phyloP scores from a whole-genome alignment of 2,113 vertebrate genomes.

The Smithornis capensis region DNA sequence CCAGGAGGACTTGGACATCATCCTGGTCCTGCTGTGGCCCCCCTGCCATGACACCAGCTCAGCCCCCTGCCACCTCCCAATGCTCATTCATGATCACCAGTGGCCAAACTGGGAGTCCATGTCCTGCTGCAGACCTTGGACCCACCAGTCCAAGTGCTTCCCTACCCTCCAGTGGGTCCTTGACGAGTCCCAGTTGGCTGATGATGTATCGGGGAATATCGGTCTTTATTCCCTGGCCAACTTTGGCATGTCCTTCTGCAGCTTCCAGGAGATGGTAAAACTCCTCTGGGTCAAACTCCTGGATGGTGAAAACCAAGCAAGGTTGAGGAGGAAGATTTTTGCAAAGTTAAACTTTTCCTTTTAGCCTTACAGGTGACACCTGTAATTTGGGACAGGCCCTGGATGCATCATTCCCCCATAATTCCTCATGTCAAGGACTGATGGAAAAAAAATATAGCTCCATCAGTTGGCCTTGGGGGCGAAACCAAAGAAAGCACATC shows the following conservation, averaged over 20 bases:
- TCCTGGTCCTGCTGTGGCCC: background rate
- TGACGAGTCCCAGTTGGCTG: constrained; percentile 90
- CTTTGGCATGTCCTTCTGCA: constrained; percentile 93
- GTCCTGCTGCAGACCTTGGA: background rate
- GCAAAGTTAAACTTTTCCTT: background rate
- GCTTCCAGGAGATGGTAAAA: constrained; percentile 97
- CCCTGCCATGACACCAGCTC: background rate
- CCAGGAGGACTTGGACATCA: background rate
- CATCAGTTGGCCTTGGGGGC: background rate
- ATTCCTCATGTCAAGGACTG: background rate
- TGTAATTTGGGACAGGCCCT: background rate
- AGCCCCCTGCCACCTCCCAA: background rate
- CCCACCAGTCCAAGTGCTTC: background rate
- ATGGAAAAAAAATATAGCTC: background rate
- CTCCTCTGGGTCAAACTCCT: constrained; percentile 97
- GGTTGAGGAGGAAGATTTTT: background rate
- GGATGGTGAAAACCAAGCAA: background rate
- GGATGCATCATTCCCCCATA: fast-evolving
- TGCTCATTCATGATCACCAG: fast-evolving
- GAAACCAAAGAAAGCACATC: background rate
- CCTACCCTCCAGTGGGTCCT: constrained; percentile 88
- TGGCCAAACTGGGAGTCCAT: background rate
- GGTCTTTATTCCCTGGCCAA: constrained; percentile 90
- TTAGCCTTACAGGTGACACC: background rate
- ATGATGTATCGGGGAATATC: constrained; percentile 97